Conservation (phyloP, 1,140 invertebrate species). For the Panagrolaimus sp. region DNA sequence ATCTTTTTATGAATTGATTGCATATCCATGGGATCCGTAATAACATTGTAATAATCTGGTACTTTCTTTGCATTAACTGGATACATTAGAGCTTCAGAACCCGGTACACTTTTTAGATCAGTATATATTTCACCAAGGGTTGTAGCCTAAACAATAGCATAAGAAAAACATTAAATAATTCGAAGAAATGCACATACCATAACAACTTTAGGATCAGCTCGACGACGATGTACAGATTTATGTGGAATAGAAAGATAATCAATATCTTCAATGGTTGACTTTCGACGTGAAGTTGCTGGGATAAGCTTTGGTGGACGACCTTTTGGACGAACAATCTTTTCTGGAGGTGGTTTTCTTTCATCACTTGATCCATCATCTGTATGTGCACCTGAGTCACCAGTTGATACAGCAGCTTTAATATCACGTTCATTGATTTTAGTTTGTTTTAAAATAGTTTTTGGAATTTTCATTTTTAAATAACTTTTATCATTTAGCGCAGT, state of each 20-base stretch:
- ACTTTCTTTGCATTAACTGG: slow-evolving; percentile 90
- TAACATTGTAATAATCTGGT: slow-evolving; percentile 84
- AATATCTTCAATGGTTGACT: slow-evolving; percentile 63
- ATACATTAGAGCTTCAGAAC: slow-evolving; percentile 83
- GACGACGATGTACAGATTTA: slow-evolving; percentile 75
- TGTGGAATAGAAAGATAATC: slow-evolving; percentile 64
- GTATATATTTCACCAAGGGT: slow-evolving; percentile 86
- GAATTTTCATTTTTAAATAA: neutral
- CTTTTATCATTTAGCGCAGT: neutral
- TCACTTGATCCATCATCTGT: slow-evolving; percentile 7
- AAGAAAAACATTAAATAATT: too few species aligned
- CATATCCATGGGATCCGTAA: slow-evolving; percentile 88
- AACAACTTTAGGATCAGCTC: slow-evolving; percentile 91
- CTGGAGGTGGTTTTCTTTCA: neutral
- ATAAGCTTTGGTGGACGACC: neutral
- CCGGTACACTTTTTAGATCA: slow-evolving; percentile 82
- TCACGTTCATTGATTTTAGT: too few species aligned
- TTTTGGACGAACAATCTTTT: too few species aligned
- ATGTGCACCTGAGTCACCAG: slow-evolving; percentile 55
- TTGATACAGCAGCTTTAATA: slow-evolving; percentile 61
- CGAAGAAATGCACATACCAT: too few species aligned
- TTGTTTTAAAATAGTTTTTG: too few species aligned
- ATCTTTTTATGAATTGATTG: slow-evolving; percentile 90
- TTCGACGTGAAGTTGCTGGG: slow-evolving; percentile 13
- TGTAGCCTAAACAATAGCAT: too few species aligned